These are phyloP conservation scores for Leptinotarsa undecemlineata DNA, from an alignment of 1,140 invertebrate species.

Conservation along the genomic window DNA sequence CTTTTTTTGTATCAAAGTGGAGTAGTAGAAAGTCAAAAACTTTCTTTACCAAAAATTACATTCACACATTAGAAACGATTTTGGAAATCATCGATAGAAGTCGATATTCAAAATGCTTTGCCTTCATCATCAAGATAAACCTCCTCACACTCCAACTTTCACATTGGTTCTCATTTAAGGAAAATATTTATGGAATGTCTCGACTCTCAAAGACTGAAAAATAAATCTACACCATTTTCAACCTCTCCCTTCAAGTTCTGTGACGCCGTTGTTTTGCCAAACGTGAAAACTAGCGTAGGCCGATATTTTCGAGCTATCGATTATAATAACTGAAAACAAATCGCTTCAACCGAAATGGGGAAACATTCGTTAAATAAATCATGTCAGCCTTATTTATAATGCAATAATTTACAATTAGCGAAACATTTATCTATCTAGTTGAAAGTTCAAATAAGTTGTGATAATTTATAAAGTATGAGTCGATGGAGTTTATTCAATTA, in stretches of 20 bases:
- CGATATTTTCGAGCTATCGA: constrained; percentile 2
- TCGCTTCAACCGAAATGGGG: background rate
- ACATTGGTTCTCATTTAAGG: background rate
- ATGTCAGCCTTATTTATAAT: background rate
- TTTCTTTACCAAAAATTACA: too few relatives aligned
- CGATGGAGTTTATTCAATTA: constrained; percentile 5
- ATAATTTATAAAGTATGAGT: constrained; percentile 1
- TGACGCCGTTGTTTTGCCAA: background rate
- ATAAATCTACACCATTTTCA: background rate
- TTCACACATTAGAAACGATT: too few relatives aligned
- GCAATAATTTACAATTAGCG: constrained; percentile 14
- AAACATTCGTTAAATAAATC: background rate
- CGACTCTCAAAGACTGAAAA: background rate
- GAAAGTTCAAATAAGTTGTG: constrained; percentile 12
- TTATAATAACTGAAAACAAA: constrained; percentile 4
- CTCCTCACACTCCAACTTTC: background rate
- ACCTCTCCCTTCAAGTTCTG: background rate
- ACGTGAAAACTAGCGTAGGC: background rate
- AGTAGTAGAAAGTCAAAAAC: too few relatives aligned
- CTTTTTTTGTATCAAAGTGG: too few relatives aligned
- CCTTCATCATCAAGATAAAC: background rate
- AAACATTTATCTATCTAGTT: background rate
- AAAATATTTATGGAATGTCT: background rate
- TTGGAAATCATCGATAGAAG: too few relatives aligned
- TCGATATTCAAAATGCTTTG: too few relatives aligned